Evolutionary conservation across 2,888 invertebrate species (phyloP).

Genomic region (Lycaena phlaeas): DNA sequence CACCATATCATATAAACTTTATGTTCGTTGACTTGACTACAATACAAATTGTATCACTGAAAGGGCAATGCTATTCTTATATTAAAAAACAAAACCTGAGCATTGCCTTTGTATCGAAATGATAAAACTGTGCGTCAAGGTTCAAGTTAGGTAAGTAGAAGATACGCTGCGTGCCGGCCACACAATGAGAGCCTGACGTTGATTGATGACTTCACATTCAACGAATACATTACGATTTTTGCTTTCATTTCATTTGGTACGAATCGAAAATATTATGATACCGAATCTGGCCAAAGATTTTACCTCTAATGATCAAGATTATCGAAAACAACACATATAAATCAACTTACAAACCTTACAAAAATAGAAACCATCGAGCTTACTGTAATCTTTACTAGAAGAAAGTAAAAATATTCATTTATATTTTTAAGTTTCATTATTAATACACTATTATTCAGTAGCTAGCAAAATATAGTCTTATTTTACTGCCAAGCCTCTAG

Average conservation of each 20-base stretch:
- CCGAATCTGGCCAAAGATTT: constrained; percentile 33
- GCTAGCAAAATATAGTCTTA: too few relatives aligned
- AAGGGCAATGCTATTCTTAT: constrained; percentile 10
- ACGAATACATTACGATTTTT: constrained; percentile 73
- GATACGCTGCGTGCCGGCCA: constrained; percentile 59
- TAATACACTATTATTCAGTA: too few relatives aligned
- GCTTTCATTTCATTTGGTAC: constrained; percentile 66
- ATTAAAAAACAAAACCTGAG: constrained; percentile 28
- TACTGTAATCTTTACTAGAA: too few relatives aligned
- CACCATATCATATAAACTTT: too few relatives aligned
- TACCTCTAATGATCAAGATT: constrained; percentile 16
- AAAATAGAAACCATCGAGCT: too few relatives aligned
- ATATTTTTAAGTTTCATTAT: too few relatives aligned
- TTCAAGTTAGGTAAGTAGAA: constrained; percentile 28
- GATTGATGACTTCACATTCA: constrained; percentile 66
- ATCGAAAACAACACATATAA: too few relatives aligned
- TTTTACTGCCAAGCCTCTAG: too few relatives aligned
- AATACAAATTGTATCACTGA: constrained; percentile 9
- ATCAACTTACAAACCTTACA: too few relatives aligned
- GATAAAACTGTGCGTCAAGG: constrained; percentile 46
- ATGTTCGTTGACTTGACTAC: constrained; percentile 1
- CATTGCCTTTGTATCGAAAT: constrained; percentile 42
- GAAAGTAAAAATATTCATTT: too few relatives aligned
- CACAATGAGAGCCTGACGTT: constrained; percentile 67
- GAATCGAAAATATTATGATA: constrained; percentile 72